Percentiles rank a stretch among this genome's conserved stretches.
phyloP scores from a whole-genome alignment of 2,113 vertebrate genomes.

The Talpa occidentalis region DNA sequence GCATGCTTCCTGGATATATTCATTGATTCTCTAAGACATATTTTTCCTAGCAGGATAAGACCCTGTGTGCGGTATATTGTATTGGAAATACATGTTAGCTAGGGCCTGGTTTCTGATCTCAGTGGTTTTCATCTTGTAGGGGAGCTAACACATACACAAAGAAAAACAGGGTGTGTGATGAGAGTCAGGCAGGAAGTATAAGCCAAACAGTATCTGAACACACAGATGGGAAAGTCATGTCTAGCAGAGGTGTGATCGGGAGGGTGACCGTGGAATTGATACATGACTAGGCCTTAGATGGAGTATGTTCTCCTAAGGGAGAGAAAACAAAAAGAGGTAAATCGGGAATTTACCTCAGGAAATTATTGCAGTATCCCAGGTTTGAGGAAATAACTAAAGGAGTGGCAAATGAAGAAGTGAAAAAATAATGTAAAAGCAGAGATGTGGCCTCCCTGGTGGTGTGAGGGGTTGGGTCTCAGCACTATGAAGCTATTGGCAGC shows the following conservation, averaged over 20 bases:
- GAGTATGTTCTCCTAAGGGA: not conserved
- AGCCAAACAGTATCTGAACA: not conserved
- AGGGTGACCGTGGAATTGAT: not conserved
- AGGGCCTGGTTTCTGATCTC: not conserved
- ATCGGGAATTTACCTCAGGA: not conserved
- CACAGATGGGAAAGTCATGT: not conserved
- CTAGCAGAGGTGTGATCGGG: not conserved
- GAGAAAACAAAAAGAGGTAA: not conserved
- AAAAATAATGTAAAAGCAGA: not conserved
- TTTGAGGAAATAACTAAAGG: slow-evolving; percentile 34
- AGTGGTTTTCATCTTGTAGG: not conserved
- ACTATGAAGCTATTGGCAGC: too few relatives aligned
- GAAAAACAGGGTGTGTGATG: not conserved
- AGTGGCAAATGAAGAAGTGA: not conserved
- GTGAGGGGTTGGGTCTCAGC: too few relatives aligned
- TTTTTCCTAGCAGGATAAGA: slow-evolving; percentile 8
- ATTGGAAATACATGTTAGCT: slow-evolving; percentile 1
- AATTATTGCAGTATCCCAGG: not conserved
- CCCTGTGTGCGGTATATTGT: not conserved
- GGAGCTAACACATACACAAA: not conserved
- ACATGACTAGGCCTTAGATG: not conserved
- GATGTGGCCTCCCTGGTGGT: too few relatives aligned
- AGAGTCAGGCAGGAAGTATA: not conserved
- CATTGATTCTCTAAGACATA: slow-evolving; percentile 20
- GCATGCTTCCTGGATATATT: not conserved